phyloP scores from a whole-genome alignment of 1,140 invertebrate species.

The Piezodorus guildinii region DNA sequence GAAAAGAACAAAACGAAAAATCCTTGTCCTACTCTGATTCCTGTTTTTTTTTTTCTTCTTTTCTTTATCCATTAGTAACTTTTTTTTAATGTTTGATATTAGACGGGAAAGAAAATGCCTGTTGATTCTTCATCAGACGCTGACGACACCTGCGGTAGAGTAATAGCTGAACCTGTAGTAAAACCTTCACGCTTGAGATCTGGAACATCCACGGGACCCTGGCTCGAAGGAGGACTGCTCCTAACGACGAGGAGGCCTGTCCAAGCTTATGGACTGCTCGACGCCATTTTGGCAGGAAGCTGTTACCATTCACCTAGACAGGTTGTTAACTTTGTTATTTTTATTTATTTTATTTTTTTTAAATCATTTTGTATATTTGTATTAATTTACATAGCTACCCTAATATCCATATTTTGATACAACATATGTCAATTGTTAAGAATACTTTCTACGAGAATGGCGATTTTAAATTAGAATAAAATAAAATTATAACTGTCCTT shows the following conservation, averaged over 20 bases:
- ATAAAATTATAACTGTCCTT: no score
- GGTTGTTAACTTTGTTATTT: constrained; percentile 19
- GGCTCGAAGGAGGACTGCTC: constrained; percentile 3
- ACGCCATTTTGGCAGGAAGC: constrained; percentile 16
- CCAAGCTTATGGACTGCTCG: not conserved
- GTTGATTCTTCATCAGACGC: constrained; percentile 10
- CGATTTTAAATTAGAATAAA: no score
- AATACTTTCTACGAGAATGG: no score
- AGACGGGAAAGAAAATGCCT: constrained; percentile 20
- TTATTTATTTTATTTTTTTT: no score
- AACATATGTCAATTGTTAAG: no score
- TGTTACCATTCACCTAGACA: constrained; percentile 22
- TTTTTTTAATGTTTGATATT: not conserved
- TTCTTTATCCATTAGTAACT: constrained; percentile 61
- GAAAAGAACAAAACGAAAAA: no score
- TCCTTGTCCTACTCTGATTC: no score
- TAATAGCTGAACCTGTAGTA: constrained; percentile 28
- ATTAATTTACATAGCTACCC: no score
- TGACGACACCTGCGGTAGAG: constrained; percentile 7
- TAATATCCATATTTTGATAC: no score
- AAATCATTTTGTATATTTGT: no score
- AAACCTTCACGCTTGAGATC: constrained; percentile 25
- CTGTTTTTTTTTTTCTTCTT: no score
- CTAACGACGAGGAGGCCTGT: not conserved
- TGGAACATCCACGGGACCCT: not conserved